Evolutionary conservation across 1,140 invertebrate species (phyloP).

Genomic region (Arion vulgaris): DNA sequence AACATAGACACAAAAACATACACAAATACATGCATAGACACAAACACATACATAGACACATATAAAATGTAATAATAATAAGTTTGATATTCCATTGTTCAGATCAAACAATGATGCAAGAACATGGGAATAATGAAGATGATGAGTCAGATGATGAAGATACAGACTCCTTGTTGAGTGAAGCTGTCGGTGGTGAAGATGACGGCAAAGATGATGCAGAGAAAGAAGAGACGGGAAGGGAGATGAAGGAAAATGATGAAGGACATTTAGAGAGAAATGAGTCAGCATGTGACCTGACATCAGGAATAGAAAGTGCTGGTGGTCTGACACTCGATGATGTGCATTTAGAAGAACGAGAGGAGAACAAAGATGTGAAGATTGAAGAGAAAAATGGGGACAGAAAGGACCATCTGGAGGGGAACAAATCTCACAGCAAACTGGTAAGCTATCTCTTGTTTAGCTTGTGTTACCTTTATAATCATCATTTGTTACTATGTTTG

Average conservation of each 20-base stretch:
- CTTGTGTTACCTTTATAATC: no score
- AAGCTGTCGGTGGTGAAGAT: slow-evolving; percentile 55
- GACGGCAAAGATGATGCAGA: slow-evolving; percentile 20
- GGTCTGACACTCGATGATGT: slow-evolving; percentile 9
- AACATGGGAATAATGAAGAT: slow-evolving; percentile 3
- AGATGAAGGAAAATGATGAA: slow-evolving; percentile 25
- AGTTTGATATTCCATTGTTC: no score
- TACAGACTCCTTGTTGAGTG: slow-evolving; percentile 12
- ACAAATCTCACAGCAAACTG: not conserved
- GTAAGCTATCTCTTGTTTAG: not conserved
- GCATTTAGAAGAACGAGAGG: not conserved
- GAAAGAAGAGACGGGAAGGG: slow-evolving; percentile 19
- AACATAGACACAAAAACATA: no score
- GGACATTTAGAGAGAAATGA: not conserved
- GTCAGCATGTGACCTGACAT: not conserved
- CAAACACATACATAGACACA: no score
- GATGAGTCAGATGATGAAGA: slow-evolving; percentile 32
- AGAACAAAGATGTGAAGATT: slow-evolving; percentile 35
- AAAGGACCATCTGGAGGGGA: slow-evolving; percentile 23
- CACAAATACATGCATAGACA: no score
- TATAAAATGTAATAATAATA: no score
- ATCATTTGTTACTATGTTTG: no score
- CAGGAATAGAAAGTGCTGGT: slow-evolving; percentile 15
- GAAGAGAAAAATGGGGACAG: slow-evolving; percentile 9
- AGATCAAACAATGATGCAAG: not conserved